Base-by-base conservation (phyloP, 2,888 invertebrate genomes). In the Euspilapteryx auroguttella region DNA sequence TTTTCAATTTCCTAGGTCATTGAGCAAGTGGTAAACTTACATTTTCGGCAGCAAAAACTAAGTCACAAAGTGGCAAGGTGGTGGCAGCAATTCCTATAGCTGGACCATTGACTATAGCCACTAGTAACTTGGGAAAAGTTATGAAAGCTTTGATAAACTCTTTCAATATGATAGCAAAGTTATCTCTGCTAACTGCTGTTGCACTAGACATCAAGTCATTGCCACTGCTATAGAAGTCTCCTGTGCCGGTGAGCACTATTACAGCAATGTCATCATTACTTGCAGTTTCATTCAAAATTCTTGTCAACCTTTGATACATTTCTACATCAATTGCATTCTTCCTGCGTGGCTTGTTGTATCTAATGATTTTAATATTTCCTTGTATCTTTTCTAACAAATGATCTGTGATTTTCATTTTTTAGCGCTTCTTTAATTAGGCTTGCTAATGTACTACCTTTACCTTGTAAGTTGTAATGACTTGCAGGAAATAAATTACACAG, bases 81-180 rank as follows among this genome's bases (percentile, higher is more conserved):
- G 97, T 97, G 3, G 86, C 87, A 23, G 87, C 86, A 40, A 98
- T 86, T 14, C 98, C 98, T 40, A 97, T 83, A 9, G 94, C 93
- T 23, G 95, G 95, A 2, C 98, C 98, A 78, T 98, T 96, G 0
- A 97, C 86, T 32, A 95, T 68, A 9, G 87, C 89, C 36, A 97
- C 79, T 24, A 98, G 54, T 20, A 94, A 65, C 63, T 98, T 99
- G 0, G 92, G 89, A 55, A 91, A 94, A 38, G 85, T 82, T 37
- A 95, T 90, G 40, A 94, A 85, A 0, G 89, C 78, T 32, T 79
- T 71, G 2, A 94, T 79, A 63, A 88, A 87, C 4, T 80, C 65
- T 41, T 82, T 83, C 32, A 76, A 39, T 11, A 51, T 37, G 21
- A 36, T 39, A 11, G 28, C 40, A 24, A 41, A 42, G 24, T 34